Percentiles rank a stretch among this genome's conserved stretches.
phyloP scores from a whole-genome alignment of 2,113 vertebrate species.

The Ammodytes dubius region DNA sequence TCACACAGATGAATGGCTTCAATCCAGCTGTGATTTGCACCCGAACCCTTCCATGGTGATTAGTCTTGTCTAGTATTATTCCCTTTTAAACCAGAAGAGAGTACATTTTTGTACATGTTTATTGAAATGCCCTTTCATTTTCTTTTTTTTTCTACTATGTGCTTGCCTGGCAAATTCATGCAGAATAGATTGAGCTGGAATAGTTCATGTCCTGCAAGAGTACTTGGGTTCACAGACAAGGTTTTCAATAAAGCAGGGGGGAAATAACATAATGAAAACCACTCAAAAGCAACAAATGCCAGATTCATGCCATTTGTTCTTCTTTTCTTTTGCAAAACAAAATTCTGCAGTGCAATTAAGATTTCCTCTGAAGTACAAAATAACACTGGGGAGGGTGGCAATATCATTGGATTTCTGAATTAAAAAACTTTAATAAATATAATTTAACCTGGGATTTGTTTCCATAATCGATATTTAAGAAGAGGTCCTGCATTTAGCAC shows the following conservation, averaged over 20 bases:
- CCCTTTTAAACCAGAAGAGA: slow-evolving; percentile 3
- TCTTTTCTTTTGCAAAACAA: not conserved
- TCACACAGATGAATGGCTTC: slow-evolving; percentile 31
- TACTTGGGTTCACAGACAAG: not conserved
- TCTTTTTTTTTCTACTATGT: not conserved
- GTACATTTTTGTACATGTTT: slow-evolving; percentile 20
- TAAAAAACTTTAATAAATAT: not conserved
- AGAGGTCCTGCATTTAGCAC: not conserved
- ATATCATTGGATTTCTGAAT: slow-evolving; percentile 2
- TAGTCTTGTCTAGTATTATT: slow-evolving; percentile 5
- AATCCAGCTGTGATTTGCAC: slow-evolving; percentile 11
- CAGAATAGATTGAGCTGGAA: slow-evolving; percentile 1
- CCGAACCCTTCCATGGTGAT: not conserved
- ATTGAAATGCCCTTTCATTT: slow-evolving; percentile 15
- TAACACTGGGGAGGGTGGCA: not conserved
- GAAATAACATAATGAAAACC: slow-evolving; percentile 20
- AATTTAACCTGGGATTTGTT: not conserved
- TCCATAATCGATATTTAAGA: not conserved
- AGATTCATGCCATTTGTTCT: not conserved
- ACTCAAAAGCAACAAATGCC: not conserved
- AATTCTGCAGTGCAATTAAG: slow-evolving; percentile 23
- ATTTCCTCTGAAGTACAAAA: not conserved
- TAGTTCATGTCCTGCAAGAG: slow-evolving; percentile 3
- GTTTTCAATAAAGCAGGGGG: slow-evolving; percentile 21
- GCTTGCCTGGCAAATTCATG: slow-evolving; percentile 3